Evolutionary conservation across 2,888 invertebrate species (phyloP).

Genomic region (Cataglyphis livida): DNA sequence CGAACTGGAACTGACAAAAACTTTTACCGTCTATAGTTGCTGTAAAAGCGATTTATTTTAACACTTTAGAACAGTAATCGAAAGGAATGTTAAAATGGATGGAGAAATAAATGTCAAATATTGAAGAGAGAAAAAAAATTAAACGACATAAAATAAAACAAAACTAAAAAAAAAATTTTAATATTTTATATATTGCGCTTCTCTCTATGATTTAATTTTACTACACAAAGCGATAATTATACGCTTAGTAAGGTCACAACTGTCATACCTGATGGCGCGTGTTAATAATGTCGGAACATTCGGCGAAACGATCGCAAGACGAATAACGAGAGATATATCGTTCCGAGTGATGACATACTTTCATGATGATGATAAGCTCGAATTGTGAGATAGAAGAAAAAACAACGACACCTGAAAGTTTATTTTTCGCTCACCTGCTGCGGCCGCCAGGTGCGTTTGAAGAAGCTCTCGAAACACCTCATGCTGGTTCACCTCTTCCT

Average conservation of each 20-base stretch:
- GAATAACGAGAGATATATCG: background rate
- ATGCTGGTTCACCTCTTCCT: slow-evolving; percentile 64
- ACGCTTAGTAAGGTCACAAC: background rate
- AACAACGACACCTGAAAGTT: background rate
- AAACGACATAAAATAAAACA: too few species aligned
- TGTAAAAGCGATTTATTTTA: background rate
- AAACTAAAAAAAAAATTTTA: too few species aligned
- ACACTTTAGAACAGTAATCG: background rate
- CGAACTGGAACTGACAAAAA: background rate
- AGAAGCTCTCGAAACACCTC: slow-evolving; percentile 82
- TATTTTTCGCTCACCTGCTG: slow-evolving; percentile 74
- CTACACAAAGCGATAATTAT: background rate
- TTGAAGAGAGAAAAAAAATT: too few species aligned
- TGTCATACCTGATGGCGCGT: background rate
- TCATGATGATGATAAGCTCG: background rate
- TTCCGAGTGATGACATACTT: background rate
- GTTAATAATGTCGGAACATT: background rate
- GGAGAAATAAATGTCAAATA: background rate
- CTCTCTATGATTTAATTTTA: background rate
- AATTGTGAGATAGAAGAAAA: background rate
- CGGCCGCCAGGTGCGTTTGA: slow-evolving; percentile 83
- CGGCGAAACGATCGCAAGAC: background rate
- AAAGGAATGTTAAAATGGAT: background rate
- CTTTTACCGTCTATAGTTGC: background rate
- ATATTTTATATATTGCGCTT: too few species aligned